These are phyloP conservation scores for Xenopus petersii DNA, from an alignment of 2,797 vertebrate species.

Conservation along the genomic window DNA sequence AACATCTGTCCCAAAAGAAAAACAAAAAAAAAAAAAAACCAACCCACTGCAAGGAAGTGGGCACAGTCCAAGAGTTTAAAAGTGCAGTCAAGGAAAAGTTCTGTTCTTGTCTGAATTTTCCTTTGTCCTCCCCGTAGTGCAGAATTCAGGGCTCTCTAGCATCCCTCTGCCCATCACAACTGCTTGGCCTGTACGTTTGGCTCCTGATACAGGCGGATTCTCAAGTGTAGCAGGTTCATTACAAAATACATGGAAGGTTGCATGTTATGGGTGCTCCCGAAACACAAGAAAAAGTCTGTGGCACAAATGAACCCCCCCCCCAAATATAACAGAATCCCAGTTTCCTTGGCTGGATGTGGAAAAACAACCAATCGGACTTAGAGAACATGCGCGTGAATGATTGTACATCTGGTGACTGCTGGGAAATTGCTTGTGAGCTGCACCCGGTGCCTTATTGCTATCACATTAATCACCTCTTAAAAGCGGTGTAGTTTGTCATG, in stretches of 20 bases:
- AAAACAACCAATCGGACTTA: not conserved
- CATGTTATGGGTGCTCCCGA: not conserved
- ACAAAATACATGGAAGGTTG: constrained; percentile 17
- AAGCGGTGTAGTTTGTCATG: no score
- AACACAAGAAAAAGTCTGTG: constrained; percentile 26
- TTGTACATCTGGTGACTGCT: not conserved
- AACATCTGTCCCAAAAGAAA: constrained; percentile 34
- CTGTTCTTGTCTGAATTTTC: constrained; percentile 10
- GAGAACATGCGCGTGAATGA: not conserved
- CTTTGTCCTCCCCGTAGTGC: constrained; percentile 27
- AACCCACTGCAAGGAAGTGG: constrained; percentile 15
- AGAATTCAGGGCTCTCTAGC: constrained; percentile 7
- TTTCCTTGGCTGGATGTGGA: constrained; percentile 21
- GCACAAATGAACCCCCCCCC: constrained; percentile 6
- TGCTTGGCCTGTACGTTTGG: constrained; percentile 36
- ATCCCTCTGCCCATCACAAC: not conserved
- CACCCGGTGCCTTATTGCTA: constrained; percentile 23
- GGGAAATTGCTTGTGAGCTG: not conserved
- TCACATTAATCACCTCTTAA: not conserved
- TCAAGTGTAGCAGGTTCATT: constrained; percentile 42
- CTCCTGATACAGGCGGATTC: constrained; percentile 30
- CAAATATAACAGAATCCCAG: not conserved
- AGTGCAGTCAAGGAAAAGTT: constrained; percentile 38
- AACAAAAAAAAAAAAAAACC: not conserved
- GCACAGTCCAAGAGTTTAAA: constrained; percentile 35